Evolutionary conservation across 2,113 vertebrate species (phyloP).

Genomic region (Pterocles orientalis): DNA sequence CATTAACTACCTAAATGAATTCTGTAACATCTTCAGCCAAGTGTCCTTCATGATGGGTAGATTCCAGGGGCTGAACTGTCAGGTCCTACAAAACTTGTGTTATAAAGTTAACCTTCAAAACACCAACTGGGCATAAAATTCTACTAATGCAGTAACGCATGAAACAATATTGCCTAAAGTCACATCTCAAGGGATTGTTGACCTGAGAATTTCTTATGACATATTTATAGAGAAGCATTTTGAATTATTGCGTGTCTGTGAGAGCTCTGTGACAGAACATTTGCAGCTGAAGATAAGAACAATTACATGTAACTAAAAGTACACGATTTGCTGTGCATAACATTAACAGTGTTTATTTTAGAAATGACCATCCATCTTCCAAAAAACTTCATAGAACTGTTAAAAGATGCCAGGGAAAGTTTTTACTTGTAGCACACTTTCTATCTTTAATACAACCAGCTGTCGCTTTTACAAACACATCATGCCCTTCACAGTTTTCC

Average conservation of each 20-base stretch:
- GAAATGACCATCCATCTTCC: neutral
- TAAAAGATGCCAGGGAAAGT: constrained; percentile 23
- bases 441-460: constrained; percentile 7
- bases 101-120: neutral
- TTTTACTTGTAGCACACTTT: constrained; percentile 16
- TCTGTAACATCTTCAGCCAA: neutral
- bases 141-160: neutral
- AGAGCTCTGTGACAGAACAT: neutral
- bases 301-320: neutral
- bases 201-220: neutral
- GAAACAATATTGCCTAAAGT: neutral
- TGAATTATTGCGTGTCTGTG: neutral
- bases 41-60: neutral
- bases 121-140: neutral
- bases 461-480: constrained; percentile 1
- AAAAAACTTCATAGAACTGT: neutral
- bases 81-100: neutral
- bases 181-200: neutral
- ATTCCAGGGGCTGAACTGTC: neutral
- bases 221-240: neutral
- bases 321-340: neutral
- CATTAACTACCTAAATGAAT: accelerated
- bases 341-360: neutral
- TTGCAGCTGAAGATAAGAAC: neutral
- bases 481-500: constrained; percentile 11